Evolutionary conservation across 2,113 vertebrate genomes (phyloP), one percentile per base, ranked within the genome.

Genomic region (Alaudala cheleensis): DNA sequence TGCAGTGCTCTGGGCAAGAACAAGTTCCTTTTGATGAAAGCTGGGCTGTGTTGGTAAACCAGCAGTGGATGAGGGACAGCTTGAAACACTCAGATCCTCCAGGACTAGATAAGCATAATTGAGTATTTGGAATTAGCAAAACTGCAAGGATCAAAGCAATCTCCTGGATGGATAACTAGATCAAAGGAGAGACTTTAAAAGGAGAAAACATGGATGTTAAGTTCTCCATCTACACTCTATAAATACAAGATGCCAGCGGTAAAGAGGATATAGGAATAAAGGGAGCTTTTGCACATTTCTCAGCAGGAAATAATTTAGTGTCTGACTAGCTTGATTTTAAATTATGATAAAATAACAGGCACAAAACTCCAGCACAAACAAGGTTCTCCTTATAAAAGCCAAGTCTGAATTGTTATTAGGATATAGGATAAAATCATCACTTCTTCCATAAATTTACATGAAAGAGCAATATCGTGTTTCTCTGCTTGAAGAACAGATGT

Each of bases 101-200:
- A 96, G 96, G 94, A 95, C 67, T 54, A 95, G 94, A 97, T 92
- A 95, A 95, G 79, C 94, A 88, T 95, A 95, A 93, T 65, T 97
- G 94, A 65, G 11, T 92, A 82, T 86, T 94, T 92, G 85, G 90
- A 96, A 95, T 93, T 91, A 96, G 85, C 74, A 94, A 91, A 96
- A 96, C 81, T 88, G 64, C 60, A 73, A 88, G 91, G 93, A 96
- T 97, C 94, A 97, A 96, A 96, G 94, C 93, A 62, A 90, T 85
- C 71, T 96, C 85, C 81, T 83, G 93, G 88, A 79, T 92, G 88
- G 92, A 85, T 91, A 81, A 81, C 78, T 91, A 95, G 92, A 96
- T 96, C 96, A 97, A 96, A 95, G 94, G 81, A 91, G 71, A 93
- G 87, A 82, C 83, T 93, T 94, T 93, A 93, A 95, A 96, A 90